These are phyloP conservation scores for Philotrypesis tridentata DNA, from an alignment of 1,140 invertebrate species.

Conservation along the genomic window DNA sequence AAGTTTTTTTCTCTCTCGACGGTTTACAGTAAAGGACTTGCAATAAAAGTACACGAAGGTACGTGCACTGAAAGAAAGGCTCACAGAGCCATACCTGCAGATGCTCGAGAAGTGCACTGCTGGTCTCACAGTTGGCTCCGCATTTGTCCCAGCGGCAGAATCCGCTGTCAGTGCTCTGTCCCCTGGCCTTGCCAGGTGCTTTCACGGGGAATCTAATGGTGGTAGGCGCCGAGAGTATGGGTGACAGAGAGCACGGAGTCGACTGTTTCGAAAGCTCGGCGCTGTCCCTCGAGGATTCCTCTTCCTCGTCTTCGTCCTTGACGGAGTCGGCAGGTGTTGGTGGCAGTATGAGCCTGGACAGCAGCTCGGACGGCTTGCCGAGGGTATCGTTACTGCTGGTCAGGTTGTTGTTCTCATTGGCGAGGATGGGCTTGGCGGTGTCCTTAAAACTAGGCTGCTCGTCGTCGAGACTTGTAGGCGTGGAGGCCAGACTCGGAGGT, in stretches of 20 bases:
- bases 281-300: constrained; percentile 65
- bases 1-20: no score
- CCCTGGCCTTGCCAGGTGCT: constrained; percentile 67
- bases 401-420: constrained; percentile 68
- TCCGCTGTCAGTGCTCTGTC: constrained; percentile 72
- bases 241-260: constrained; percentile 67
- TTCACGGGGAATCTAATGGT: constrained; percentile 84
- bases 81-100: constrained; percentile 79
- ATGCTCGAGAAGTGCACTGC: constrained; percentile 89
- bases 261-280: constrained; percentile 60
- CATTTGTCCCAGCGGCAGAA: constrained; percentile 91
- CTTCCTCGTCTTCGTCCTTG: constrained; percentile 61
- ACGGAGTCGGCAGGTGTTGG: constrained; percentile 12
- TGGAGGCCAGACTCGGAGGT: not conserved
- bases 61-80: not conserved
- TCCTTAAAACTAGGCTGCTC: constrained; percentile 24
- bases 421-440: constrained; percentile 51
- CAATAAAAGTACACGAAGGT: no score
- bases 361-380: constrained; percentile 49
- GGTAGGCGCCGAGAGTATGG: constrained; percentile 84
- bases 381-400: constrained; percentile 36
- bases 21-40: no score
- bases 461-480: not conserved
- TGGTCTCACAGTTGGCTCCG: constrained; percentile 83
- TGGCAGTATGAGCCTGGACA: constrained; percentile 54